Evolutionary conservation across 2,113 vertebrate species (phyloP).

Genomic region (Synodontis membranacea): DNA sequence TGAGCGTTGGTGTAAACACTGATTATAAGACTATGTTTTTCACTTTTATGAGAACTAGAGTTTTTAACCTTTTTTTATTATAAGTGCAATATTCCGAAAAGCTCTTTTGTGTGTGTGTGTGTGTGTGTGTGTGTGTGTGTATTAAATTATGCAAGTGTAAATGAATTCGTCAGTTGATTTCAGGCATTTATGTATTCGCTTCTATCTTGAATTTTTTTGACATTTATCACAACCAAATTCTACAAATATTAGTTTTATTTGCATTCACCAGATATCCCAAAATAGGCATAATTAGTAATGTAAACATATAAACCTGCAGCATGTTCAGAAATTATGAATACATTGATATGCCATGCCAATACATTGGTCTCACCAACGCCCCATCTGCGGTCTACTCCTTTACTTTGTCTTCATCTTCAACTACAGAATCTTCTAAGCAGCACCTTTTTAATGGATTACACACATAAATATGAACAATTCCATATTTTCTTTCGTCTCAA

Average conservation of each 20-base stretch:
- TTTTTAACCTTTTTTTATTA: neutral
- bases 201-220: neutral
- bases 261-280: neutral
- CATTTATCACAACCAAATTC: neutral
- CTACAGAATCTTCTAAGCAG: neutral
- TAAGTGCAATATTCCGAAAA: neutral
- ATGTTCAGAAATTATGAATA: neutral
- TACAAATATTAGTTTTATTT: neutral
- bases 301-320: neutral
- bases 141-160: neutral
- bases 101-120: neutral
- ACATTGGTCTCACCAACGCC: neutral
- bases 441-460: neutral
- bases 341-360: neutral
- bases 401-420: neutral
- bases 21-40: constrained; percentile 28
- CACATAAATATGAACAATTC: neutral
- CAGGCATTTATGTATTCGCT: neutral
- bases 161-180: neutral
- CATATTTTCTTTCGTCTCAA: neutral
- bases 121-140: too few species aligned
- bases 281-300: neutral
- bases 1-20: constrained; percentile 18
- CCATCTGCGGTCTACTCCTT: neutral
- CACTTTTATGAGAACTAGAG: constrained; percentile 30